phyloP scores from a whole-genome alignment of 2,888 invertebrate genomes.

The Anthrax anthrax region DNA sequence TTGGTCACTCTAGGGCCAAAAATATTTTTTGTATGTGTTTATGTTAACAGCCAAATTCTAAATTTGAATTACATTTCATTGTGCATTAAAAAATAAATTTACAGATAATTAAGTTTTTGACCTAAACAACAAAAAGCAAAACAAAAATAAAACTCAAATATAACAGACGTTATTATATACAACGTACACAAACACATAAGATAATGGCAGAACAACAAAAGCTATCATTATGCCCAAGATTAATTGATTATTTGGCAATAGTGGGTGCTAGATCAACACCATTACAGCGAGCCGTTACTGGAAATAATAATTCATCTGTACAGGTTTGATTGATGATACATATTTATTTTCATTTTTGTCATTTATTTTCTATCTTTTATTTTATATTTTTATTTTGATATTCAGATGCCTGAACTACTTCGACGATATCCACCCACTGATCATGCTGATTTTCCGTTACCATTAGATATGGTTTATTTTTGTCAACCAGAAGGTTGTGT shows the following conservation, averaged over 20 bases:
- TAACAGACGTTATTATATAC: no score
- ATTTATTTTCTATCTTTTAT: no score
- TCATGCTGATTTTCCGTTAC: conserved; percentile 93
- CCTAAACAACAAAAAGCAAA: no score
- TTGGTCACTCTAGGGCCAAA: no score
- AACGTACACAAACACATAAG: no score
- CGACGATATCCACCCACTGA: conserved; percentile 91
- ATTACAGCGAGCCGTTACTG: conserved; percentile 42
- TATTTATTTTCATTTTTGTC: no score
- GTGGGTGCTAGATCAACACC: conserved; percentile 75
- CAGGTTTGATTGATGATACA: conserved; percentile 51
- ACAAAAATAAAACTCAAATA: no score
- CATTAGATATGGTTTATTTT: conserved; percentile 97
- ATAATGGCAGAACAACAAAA: conserved; percentile 51
- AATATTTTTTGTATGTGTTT: no score
- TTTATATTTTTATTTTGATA: conserved; percentile 1
- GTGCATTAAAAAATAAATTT: no score
- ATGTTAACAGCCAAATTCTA: no score
- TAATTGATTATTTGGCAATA: conserved; percentile 93
- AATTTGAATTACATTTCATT: no score
- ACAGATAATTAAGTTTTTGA: no score
- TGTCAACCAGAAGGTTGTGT: conserved; percentile 99
- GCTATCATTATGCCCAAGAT: conserved; percentile 68
- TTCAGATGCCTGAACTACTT: conserved; percentile 86
- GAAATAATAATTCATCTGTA: conserved; percentile 51